These are phyloP conservation scores for Netelia virgata DNA, from an alignment of 2,888 invertebrate genomes.

Conservation along the genomic window DNA sequence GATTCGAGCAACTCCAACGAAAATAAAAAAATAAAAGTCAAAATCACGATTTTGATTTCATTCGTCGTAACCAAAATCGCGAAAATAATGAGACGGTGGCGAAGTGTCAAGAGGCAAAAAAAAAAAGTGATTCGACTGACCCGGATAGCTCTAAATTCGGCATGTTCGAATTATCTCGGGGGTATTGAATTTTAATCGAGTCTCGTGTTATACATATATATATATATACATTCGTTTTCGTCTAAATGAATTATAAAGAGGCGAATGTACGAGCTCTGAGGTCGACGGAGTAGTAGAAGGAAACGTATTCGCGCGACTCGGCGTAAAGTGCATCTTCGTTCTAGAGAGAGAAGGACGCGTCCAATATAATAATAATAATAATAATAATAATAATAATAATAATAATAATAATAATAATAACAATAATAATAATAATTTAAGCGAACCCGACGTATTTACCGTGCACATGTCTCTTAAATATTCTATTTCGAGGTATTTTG, in stretches of 20 bases:
- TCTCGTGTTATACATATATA: background rate
- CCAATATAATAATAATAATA: background rate
- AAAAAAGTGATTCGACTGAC: background rate
- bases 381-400: background rate
- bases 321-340: background rate
- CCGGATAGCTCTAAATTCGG: conserved; percentile 19
- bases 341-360: background rate
- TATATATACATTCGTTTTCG: background rate
- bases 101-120: too few species aligned
- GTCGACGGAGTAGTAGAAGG: too few species aligned
- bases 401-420: too few species aligned
- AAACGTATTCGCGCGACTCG: too few species aligned
- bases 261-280: background rate
- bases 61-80: too few species aligned
- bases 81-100: too few species aligned
- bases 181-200: background rate
- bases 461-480: conserved; percentile 13
- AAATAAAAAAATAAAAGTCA: background rate
- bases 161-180: background rate
- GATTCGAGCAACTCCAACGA: background rate
- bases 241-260: background rate
- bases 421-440: background rate
- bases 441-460: background rate
- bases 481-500: conserved; percentile 43
- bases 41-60: background rate